Evolutionary conservation across 2,113 vertebrate genomes (phyloP).

Genomic region (Siniperca knerii): DNA sequence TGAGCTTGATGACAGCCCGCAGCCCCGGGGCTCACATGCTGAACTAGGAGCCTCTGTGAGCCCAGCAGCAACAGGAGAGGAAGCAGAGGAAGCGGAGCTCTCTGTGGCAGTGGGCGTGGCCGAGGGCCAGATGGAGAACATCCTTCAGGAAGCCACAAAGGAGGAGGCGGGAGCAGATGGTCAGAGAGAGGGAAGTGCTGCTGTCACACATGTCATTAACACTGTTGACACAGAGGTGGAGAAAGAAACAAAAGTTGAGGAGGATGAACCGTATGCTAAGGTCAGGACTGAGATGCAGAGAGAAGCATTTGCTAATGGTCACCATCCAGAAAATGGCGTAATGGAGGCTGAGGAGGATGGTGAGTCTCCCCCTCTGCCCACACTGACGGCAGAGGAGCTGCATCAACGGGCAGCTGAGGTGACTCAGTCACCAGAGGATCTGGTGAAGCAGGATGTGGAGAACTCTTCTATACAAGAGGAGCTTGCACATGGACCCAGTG

Average conservation of each 20-base stretch:
- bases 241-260: conserved; percentile 10
- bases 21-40: conserved; percentile 51
- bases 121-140: conserved; percentile 96
- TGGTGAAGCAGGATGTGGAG: conserved; percentile 46
- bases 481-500: conserved; percentile 3
- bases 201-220: conserved; percentile 1
- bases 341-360: conserved; percentile 17
- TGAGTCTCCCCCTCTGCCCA: conserved; percentile 15
- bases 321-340: conserved; percentile 48
- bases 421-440: conserved; percentile 23
- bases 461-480: conserved; percentile 39
- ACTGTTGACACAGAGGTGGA: conserved; percentile 35
- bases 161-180: conserved; percentile 86
- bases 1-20: conserved; percentile 73
- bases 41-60: background rate
- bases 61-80: conserved; percentile 4
- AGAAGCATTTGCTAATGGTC: conserved; percentile 52
- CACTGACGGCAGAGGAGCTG: conserved; percentile 33
- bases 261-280: conserved; percentile 18
- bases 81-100: conserved; percentile 86
- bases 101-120: conserved; percentile 91
- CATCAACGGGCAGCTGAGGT: conserved; percentile 35
- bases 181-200: conserved; percentile 52
- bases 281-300: conserved; percentile 26
- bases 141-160: conserved; percentile 94